phyloP scores from a whole-genome alignment of 1,140 invertebrate genomes.

The Pollicipes pollicipes region DNA sequence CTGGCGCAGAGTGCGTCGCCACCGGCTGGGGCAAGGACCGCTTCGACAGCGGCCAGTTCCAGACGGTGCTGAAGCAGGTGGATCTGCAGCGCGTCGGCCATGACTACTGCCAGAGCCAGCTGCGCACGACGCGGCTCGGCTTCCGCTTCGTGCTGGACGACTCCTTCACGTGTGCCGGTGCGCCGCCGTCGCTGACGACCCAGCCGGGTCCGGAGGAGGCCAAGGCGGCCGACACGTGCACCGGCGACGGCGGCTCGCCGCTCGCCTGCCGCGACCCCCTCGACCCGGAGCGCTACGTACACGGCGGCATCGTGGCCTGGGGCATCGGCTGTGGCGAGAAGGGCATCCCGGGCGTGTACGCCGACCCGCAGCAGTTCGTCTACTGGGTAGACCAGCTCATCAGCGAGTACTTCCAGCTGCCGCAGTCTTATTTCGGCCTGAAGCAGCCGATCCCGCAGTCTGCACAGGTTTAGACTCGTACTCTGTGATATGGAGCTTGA shows the following conservation, averaged over 20 bases:
- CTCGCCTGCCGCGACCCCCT: conserved; percentile 44
- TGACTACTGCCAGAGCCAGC: conserved; percentile 33
- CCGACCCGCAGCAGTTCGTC: conserved; percentile 28
- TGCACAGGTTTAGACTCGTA: too few species aligned
- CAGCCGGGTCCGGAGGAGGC: too few species aligned
- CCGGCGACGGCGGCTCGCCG: conserved; percentile 45
- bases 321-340: conserved; percentile 44
- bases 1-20: conserved; percentile 28
- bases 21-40: conserved; percentile 31
- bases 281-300: conserved; percentile 33
- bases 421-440: background rate
- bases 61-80: conserved; percentile 46
- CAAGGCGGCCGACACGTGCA: conserved; percentile 40
- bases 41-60: conserved; percentile 34
- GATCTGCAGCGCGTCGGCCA: conserved; percentile 41
- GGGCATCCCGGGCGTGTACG: conserved; percentile 56
- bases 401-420: background rate
- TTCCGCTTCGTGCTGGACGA: conserved; percentile 37
- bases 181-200: conserved; percentile 20
- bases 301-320: conserved; percentile 50
- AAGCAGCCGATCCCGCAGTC: too few species aligned
- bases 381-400: conserved; percentile 14
- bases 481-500: too few species aligned
- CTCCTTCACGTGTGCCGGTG: conserved; percentile 54
- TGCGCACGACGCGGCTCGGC: conserved; percentile 42